phyloP scores from a whole-genome alignment of 2,888 invertebrate species.

The Drosophila algonquin region DNA sequence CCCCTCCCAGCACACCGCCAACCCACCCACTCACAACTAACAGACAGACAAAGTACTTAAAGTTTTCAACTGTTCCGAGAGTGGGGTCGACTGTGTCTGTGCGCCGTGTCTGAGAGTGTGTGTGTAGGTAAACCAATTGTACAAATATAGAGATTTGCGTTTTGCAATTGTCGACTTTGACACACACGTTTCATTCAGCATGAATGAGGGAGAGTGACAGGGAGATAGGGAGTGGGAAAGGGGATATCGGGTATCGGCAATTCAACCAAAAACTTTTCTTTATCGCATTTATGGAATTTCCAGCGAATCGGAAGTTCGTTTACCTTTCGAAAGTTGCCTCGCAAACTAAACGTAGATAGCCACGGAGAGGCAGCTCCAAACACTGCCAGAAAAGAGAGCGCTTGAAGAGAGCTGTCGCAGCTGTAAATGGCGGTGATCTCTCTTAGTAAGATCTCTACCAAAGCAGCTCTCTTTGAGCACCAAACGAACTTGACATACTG shows the following conservation, averaged over 20 bases:
- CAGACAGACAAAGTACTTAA: conserved; percentile 46
- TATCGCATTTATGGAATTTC: conserved; percentile 51
- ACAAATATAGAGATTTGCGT: conserved; percentile 63
- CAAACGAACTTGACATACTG: conserved; percentile 82
- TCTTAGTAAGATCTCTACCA: conserved; percentile 8
- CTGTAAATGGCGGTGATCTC: conserved; percentile 25
- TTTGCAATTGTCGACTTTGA: conserved; percentile 18
- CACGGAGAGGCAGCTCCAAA: conserved; percentile 33
- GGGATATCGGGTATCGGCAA: conserved; percentile 12
- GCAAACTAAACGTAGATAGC: conserved; percentile 8
- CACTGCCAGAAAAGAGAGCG: conserved; percentile 11
- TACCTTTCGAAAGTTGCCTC: conserved; percentile 66
- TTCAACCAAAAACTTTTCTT: conserved; percentile 27
- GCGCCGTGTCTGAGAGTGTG: conserved; percentile 8
- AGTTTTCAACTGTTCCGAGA: conserved; percentile 53
- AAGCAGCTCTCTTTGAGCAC: conserved; percentile 13
- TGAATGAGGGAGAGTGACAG: not conserved
- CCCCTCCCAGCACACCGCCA: not conserved
- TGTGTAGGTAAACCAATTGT: conserved; percentile 59
- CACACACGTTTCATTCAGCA: conserved; percentile 1
- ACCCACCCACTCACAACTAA: conserved; percentile 19
- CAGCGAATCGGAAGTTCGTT: conserved; percentile 80
- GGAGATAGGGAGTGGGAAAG: not conserved
- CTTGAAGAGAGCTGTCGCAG: conserved; percentile 7
- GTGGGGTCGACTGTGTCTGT: not conserved